phyloP scores from a whole-genome alignment of 1,140 invertebrate genomes.

The Samia ricini region DNA sequence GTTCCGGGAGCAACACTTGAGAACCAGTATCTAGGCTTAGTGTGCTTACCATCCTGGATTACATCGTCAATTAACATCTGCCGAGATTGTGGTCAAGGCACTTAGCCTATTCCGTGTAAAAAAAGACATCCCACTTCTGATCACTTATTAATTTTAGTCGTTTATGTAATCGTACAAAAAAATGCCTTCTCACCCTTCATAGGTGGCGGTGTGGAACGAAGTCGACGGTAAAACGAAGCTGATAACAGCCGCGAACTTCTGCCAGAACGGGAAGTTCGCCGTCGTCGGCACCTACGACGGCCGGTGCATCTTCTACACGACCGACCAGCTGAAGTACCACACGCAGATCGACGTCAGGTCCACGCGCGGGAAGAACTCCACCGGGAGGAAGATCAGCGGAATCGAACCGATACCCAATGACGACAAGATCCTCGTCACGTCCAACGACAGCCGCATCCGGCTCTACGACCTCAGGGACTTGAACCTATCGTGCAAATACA shows the following conservation, averaged over 20 bases:
- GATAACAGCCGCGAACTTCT: slow-evolving; percentile 98
- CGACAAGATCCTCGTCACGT: slow-evolving; percentile 98
- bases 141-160: no score
- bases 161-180: no score
- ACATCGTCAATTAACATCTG: no score
- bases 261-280: slow-evolving; percentile 98
- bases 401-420: slow-evolving; percentile 98
- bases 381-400: slow-evolving; percentile 96
- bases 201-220: slow-evolving; percentile 97
- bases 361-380: slow-evolving; percentile 95
- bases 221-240: slow-evolving; percentile 95
- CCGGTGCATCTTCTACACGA: slow-evolving; percentile 98
- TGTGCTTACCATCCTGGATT: no score
- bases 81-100: no score
- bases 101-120: no score
- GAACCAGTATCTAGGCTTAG: no score
- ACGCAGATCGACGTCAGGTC: slow-evolving; percentile 98
- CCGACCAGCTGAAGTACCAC: slow-evolving; percentile 98
- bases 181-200: no score
- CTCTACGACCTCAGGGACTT: slow-evolving; percentile 98
- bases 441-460: slow-evolving; percentile 97
- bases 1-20: no score
- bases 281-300: slow-evolving; percentile 99
- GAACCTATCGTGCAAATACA: slow-evolving; percentile 97
- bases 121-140: no score